These are phyloP conservation scores for Stratiomys singularior DNA, from an alignment of 2,888 invertebrate genomes.

Conservation along the genomic window DNA sequence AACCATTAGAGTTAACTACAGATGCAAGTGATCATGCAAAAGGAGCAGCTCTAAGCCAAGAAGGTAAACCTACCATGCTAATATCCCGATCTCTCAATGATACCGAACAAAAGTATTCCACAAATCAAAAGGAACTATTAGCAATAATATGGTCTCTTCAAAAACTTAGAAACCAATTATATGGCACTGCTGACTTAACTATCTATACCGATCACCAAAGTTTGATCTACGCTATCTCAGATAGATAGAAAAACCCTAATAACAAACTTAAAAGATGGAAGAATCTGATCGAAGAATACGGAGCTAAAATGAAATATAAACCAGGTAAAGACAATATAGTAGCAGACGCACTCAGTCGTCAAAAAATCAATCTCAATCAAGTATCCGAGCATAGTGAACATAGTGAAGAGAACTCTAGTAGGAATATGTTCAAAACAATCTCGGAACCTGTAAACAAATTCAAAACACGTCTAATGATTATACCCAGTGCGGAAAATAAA, in stretches of 20 bases:
- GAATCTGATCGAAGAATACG: constrained; percentile 50
- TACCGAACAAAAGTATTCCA: constrained; percentile 56
- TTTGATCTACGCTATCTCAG: constrained; percentile 52
- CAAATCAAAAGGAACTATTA: constrained; percentile 60
- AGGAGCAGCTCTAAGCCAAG: constrained; percentile 56
- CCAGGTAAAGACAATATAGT: constrained; percentile 61
- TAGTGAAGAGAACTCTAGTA: not conserved
- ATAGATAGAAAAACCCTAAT: constrained; percentile 49
- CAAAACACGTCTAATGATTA: not conserved
- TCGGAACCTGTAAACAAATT: not conserved
- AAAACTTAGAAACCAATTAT: constrained; percentile 60
- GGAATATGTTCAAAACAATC: not conserved
- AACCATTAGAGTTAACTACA: constrained; percentile 57
- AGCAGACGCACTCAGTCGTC: constrained; percentile 43
- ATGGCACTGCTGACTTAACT: constrained; percentile 55
- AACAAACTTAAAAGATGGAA: constrained; percentile 52
- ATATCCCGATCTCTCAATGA: constrained; percentile 56
- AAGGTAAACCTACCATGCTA: constrained; percentile 55
- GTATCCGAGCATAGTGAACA: not conserved
- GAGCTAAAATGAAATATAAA: constrained; percentile 58
- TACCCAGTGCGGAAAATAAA: not conserved
- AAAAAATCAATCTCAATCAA: not conserved
- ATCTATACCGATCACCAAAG: constrained; percentile 53
- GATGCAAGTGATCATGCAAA: constrained; percentile 57
- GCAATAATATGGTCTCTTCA: constrained; percentile 60